Conservation (phyloP, 1,140 invertebrate genomes). For the Drosophila serrata region DNA sequence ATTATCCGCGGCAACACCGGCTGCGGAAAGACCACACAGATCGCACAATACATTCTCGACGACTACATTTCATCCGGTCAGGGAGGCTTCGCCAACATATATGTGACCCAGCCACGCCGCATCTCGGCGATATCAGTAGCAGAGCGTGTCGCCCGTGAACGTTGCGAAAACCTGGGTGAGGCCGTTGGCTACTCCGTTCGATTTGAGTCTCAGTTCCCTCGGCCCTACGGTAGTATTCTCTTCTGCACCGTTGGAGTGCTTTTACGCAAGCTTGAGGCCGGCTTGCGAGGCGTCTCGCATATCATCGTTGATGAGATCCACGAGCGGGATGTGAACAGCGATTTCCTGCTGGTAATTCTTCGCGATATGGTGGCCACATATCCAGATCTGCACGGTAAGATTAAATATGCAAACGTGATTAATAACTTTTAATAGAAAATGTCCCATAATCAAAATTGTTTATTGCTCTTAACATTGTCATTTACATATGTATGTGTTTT, state of each 20-base stretch:
- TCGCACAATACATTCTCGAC: constrained; percentile 98
- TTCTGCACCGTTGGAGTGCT: constrained; percentile 98
- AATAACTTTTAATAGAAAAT: not conserved
- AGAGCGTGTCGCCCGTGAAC: constrained; percentile 94
- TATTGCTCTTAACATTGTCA: not conserved
- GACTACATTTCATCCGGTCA: constrained; percentile 95
- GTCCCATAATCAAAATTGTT: not conserved
- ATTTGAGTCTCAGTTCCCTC: constrained; percentile 94
- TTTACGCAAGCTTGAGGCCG: constrained; percentile 95
- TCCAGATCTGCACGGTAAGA: constrained; percentile 91
- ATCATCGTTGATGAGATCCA: constrained; percentile 99
- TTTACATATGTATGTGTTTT: too few species aligned
- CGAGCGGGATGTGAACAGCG: constrained; percentile 98
- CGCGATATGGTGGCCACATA: constrained; percentile 96
- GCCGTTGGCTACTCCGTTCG: constrained; percentile 96
- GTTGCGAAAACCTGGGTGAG: constrained; percentile 93
- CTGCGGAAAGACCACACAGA: constrained; percentile 95
- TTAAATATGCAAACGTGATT: not conserved
- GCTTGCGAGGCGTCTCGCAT: constrained; percentile 94
- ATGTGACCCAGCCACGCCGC: constrained; percentile 96
- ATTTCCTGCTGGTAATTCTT: constrained; percentile 97
- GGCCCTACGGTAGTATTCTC: constrained; percentile 96
- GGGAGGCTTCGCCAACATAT: constrained; percentile 93
- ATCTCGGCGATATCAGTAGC: constrained; percentile 98
- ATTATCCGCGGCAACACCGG: constrained; percentile 97